phyloP scores from a whole-genome alignment of 1,140 invertebrate species.

The Ptiloglossa arizonensis region DNA sequence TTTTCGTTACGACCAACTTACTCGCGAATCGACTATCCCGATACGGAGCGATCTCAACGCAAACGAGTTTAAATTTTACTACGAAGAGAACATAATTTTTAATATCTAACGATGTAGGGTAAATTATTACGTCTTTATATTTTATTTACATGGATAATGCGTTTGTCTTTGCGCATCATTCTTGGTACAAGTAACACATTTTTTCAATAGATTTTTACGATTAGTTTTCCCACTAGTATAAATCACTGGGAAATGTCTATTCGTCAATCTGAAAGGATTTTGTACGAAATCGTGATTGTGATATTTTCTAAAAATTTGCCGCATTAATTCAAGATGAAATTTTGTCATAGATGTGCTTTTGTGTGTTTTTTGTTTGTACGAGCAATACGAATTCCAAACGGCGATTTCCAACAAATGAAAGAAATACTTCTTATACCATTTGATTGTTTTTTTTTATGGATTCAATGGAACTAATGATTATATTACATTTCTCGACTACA shows the following conservation, averaged over 20 bases:
- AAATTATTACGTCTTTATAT: too few species aligned
- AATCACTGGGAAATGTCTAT: slow-evolving; percentile 36
- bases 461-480: slow-evolving; percentile 29
- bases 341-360: neutral
- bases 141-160: slow-evolving; percentile 42
- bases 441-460: slow-evolving; percentile 42
- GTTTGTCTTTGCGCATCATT: slow-evolving; percentile 28
- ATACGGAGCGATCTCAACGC: too few species aligned
- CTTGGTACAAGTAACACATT: slow-evolving; percentile 36
- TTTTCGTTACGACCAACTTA: too few species aligned
- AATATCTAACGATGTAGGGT: too few species aligned
- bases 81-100: too few species aligned
- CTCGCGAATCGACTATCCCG: too few species aligned
- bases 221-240: slow-evolving; percentile 40
- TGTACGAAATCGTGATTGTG: slow-evolving; percentile 5
- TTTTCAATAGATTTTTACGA: slow-evolving; percentile 28
- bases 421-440: too few species aligned
- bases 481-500: slow-evolving; percentile 58
- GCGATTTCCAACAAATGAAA: slow-evolving; percentile 33
- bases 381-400: neutral
- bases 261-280: slow-evolving; percentile 34
- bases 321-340: neutral
- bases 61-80: too few species aligned
- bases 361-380: neutral
- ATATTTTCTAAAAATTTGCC: neutral